phyloP scores from a whole-genome alignment of 1,140 invertebrate genomes.

The honey bee (Apis mellifera) region Amel_HAv3.1 CM009946.2:5414001-5414500 shows the following conservation, averaged over 20 bases:
- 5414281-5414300: no score
- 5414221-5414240: neutral
- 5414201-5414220: neutral
- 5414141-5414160: slow-evolving; percentile 34
- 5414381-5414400: no score
- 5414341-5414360: no score
- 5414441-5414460: neutral
- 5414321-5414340: no score
- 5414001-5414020: slow-evolving; percentile 54
- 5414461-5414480: neutral
- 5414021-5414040: slow-evolving; percentile 62
- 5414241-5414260: no score
- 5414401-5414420: no score
- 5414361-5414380: no score
- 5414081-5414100: no score
- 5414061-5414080: slow-evolving; percentile 54
- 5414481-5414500: no score
- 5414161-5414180: slow-evolving; percentile 38
- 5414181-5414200: slow-evolving; percentile 15
- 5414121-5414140: slow-evolving; percentile 32
- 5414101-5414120: neutral
- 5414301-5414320: no score
- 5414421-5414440: no score
- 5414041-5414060: slow-evolving; percentile 49
- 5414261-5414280: no score